Evolutionary conservation across 2,888 invertebrate species (phyloP).

Genomic region (Amphipyra tragopoginis): DNA sequence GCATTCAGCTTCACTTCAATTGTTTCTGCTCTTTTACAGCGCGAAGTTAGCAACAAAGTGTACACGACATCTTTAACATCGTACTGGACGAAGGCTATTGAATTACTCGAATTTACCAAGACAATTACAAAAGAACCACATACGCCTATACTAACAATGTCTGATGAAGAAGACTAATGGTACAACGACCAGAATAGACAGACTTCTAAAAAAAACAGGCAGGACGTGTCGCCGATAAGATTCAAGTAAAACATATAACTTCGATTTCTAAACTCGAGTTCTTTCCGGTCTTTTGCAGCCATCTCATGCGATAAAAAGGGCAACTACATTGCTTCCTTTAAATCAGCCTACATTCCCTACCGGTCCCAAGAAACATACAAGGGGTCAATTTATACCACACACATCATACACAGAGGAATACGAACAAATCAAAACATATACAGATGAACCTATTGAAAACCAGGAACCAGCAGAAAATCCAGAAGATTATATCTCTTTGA

Average conservation of each 20-base stretch:
- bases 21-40: conserved; percentile 24
- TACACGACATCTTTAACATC: too few relatives aligned
- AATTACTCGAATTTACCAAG: too few relatives aligned
- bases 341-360: too few relatives aligned
- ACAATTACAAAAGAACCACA: too few relatives aligned
- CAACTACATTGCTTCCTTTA: not conserved
- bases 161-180: too few relatives aligned
- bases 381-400: not conserved
- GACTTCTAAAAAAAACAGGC: not conserved
- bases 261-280: conserved; percentile 1
- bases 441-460: not conserved
- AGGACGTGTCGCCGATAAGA: not conserved
- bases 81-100: too few relatives aligned
- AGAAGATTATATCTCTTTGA: not conserved
- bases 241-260: not conserved
- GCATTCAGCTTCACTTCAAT: not conserved
- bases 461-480: not conserved
- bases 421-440: not conserved
- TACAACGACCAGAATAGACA: not conserved
- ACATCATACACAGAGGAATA: not conserved
- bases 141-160: too few relatives aligned
- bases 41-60: too few relatives aligned
- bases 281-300: conserved; percentile 11
- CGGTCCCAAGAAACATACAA: too few relatives aligned
- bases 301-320: not conserved